Evolutionary conservation across 1,140 invertebrate genomes (phyloP), one percentile per base, ranked within the genome.

Genomic region (Drosophila bipectinata): DNA sequence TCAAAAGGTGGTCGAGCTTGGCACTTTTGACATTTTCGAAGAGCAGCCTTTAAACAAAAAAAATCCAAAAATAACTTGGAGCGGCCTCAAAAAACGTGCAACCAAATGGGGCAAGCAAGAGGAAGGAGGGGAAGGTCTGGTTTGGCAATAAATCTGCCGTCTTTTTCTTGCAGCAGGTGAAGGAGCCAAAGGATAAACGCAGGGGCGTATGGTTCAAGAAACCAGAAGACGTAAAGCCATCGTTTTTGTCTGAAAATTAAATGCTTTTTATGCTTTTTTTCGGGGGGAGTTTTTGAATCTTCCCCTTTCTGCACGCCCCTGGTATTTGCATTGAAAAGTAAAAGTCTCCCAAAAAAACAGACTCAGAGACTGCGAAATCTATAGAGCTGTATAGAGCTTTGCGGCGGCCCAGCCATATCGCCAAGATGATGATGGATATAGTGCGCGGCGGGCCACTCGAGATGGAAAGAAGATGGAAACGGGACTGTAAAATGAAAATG

Each of bases 21-120:
- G 28, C 64, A 37, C 67, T 69, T 71, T 71, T 69, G 67, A 71
- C 67, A 71, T 69, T 62, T 62, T 45, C 30, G 24, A 6, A 60
- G 48, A 30, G 10, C 41, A 3, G 51, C 39, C 26, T 34, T 12
- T 26, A 14, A 48, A 49, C 15, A 30, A 39, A 21, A 21, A 21
- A 21, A 21, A 21, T 21, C 21, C 21, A 21, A 21, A 8, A 0
- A 24, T 37, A 51, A 62, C 62, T 64, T 48, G 30, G 21, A 60
- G 41, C 56, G 62, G 62, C 62, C 44, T 39, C 44, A 67, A 67
- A 67, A 63, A 67, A 63, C 48, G 39, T 53, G 64, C 57, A 12
- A 45, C 26, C 26, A 47, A 56, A 48, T 37, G 34, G 34, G 41
- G 41, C 41, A 41, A n/a, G n/a, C 15, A 12, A 24, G 18, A 1